Base-by-base conservation (phyloP, 2,113 vertebrate species). In the Toxotes chatareus region DNA sequence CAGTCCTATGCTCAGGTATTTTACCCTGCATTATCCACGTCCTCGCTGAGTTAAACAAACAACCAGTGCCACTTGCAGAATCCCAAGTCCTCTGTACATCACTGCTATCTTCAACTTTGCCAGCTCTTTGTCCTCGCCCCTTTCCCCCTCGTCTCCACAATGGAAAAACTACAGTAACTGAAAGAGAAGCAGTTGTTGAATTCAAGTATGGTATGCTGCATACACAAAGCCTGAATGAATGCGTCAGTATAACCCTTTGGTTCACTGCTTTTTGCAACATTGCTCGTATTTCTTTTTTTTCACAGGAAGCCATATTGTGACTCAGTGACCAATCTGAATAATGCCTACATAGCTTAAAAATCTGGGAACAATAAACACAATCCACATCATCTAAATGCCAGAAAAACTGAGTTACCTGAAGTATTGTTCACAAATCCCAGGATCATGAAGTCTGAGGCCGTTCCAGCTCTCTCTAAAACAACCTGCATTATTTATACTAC, bases 41-140 rank as follows among this genome's bases (percentile, higher is more conserved):
- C 93, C 84, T 92, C 56, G 4, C 71, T 92, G 87, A 89, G 86
- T 93, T 89, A 89, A 93, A 94, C 84, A 93, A 95, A 94, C 89
- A 92, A 80, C 68, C 85, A 80, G 73, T 10, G 88, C 66, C 75
- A 42, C 80, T 63, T 84, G 62, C 73, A 61, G 65, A 69, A 73
- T 55, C 38, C 73, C 81, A 51, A 69, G 36, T 83, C 86, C 74
- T 76, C 86, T 53, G 61, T 46, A 57, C 68, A 38, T 82, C 63
- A 72, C 61, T 65, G 62, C 60, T 80, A 69, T 72, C 68, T 42
- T 73, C 81, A 63, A 74, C 60, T 65, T 65, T 64, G 21, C 79
- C 34, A 51, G n/a, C 49, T 61, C 44, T 73, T 57, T 51, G 49
- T 23, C 49, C 47, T 61, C 21, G 13, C 4, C 16, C 7, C 31